Evolutionary conservation across 2,888 invertebrate species (phyloP).

Genomic region (Athalia cordata): DNA sequence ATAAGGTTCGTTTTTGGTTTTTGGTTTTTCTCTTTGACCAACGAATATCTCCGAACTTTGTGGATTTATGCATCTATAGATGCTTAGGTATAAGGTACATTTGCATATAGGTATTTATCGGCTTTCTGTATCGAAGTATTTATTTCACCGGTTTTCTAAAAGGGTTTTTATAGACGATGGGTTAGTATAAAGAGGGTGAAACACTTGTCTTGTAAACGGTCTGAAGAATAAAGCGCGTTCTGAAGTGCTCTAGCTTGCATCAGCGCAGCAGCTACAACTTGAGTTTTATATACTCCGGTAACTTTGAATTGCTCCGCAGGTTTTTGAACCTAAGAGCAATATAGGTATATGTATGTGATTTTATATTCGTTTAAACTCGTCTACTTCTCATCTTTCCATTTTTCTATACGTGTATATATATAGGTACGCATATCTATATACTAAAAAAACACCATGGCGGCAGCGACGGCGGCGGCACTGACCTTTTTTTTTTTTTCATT

Average conservation of each 20-base stretch:
- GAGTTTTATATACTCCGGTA: constrained; percentile 15
- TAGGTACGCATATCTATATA: background rate
- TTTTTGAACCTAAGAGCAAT: background rate
- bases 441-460: too few species aligned
- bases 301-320: constrained; percentile 29
- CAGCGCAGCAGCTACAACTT: background rate
- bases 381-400: background rate
- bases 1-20: too few species aligned
- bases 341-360: background rate
- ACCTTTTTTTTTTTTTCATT: too few species aligned
- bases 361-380: constrained; percentile 22
- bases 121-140: background rate
- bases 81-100: too few species aligned
- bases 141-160: background rate
- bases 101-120: background rate
- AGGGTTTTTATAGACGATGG: background rate
- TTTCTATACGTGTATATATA: background rate
- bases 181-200: constrained; percentile 18
- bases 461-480: too few species aligned
- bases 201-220: constrained; percentile 41
- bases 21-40: too few species aligned
- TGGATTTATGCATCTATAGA: too few species aligned
- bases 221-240: constrained; percentile 29
- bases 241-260: constrained; percentile 22
- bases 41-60: too few species aligned